Percentiles rank a stretch among this genome's conserved stretches.
Conservation (phyloP, 2,113 vertebrate genomes). For the Vidua chalybeata region DNA sequence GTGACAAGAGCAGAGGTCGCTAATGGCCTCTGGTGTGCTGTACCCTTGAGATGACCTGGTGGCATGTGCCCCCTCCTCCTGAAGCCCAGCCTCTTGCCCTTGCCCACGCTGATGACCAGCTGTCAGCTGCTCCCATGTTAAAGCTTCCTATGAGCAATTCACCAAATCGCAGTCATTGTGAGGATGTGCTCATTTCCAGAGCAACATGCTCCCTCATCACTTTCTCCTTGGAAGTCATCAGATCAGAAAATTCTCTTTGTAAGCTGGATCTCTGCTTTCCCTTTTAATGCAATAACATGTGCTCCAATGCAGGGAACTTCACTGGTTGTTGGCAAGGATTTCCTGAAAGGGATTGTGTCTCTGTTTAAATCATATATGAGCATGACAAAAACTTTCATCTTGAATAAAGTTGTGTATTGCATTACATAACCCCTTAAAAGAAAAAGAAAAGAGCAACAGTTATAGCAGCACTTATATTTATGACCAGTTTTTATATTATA, state of each 20-base stretch:
- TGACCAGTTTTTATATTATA: neutral
- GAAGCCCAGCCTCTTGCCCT: neutral
- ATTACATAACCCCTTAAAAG: neutral
- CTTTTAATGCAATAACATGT: neutral
- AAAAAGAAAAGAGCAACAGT: neutral
- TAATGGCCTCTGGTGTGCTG: neutral
- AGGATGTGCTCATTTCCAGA: neutral
- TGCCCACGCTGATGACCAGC: rapidly evolving
- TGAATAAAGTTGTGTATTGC: neutral
- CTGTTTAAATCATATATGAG: neutral
- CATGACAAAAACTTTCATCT: neutral
- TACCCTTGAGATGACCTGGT: neutral
- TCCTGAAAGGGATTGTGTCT: neutral
- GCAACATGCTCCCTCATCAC: neutral
- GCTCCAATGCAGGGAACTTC: neutral
- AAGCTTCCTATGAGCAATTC: neutral
- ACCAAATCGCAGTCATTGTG: neutral
- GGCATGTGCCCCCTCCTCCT: neutral
- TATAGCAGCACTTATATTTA: constrained; percentile 9
- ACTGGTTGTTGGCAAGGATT: neutral
- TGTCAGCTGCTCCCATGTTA: neutral
- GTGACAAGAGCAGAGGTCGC: neutral
- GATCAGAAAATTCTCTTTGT: neutral
- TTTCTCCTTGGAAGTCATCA: neutral
- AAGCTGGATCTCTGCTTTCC: neutral